Conservation (phyloP, 1,140 invertebrate genomes). For the Protaetia brevitarsis region DNA sequence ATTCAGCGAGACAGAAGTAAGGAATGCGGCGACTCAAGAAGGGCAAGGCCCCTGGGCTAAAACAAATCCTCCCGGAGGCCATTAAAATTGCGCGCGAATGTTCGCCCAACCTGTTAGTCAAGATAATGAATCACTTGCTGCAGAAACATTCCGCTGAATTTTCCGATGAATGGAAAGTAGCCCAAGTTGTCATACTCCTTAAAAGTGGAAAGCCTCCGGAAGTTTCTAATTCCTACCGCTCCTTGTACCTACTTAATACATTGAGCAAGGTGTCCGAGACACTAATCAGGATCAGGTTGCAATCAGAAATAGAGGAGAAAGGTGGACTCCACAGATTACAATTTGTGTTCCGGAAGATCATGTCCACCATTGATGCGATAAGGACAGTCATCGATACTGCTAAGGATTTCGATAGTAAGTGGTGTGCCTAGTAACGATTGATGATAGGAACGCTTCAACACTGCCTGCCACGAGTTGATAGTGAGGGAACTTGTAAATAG, state of each 20-base stretch:
- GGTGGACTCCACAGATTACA: background rate
- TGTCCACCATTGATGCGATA: slow-evolving; percentile 12
- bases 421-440: slow-evolving; percentile 26
- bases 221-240: background rate
- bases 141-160: background rate
- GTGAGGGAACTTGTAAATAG: slow-evolving; percentile 17
- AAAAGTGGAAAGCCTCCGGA: slow-evolving; percentile 8
- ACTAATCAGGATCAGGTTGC: background rate
- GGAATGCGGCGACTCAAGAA: background rate
- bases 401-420: background rate
- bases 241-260: slow-evolving; percentile 2
- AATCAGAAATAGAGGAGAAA: background rate
- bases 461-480: slow-evolving; percentile 16
- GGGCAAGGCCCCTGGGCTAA: background rate
- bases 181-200: background rate
- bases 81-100: background rate
- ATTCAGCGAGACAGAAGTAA: background rate
- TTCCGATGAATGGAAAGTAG: background rate
- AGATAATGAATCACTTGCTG: background rate
- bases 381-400: background rate
- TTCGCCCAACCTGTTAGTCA: background rate
- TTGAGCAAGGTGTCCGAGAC: slow-evolving; percentile 6
- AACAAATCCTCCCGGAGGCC: background rate
- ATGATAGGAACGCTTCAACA: slow-evolving; percentile 33
- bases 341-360: slow-evolving; percentile 21